Base-by-base conservation (phyloP, 2,113 vertebrate genomes). In the Sinocyclocheilus anophthalmus region DNA sequence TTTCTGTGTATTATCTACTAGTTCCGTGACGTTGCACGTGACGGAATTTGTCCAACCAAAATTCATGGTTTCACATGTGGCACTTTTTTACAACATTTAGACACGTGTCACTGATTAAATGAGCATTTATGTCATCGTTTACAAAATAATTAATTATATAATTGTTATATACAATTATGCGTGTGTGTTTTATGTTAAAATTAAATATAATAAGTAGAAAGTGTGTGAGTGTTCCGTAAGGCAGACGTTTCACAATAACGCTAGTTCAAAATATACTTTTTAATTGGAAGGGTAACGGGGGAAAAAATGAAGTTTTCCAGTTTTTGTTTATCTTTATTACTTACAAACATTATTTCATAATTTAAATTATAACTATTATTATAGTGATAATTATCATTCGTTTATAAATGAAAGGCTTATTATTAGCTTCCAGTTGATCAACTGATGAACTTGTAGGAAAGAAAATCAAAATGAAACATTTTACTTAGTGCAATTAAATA, bases 1-100 rank as follows among this genome's bases (percentile, higher is more conserved):
- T 86, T 85, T 50, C 76, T 72, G 24, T 53, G 33, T 75, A 53
- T 57, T 81, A 59, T 63, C 18, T 53, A 76, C 42, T n/a, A 81
- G 61, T 87, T 87, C 72, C 67, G 37, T 42, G 33, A 85, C 65
- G 12, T 11, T 30, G 69, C 87, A 90, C 57, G 83, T 90, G 83
- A 90, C 69, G 45, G 39, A 14, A 53, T 77, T 77, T 53, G 48
- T 26, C 75, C 48, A 50, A 77, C 42, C 8, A 2, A 2, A 48
- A n/a, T 53, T 76, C 14, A 18, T 26, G 26, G 26, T 77, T 77
- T 77, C 13, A 42, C 3, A 73, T 18, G 7, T 30, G 7, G 30
- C 13, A 73, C 9, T 42, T 42, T 42, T 22, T 73, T 1, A 70
- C 33, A 75, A n/a, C 11, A 24, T 39, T 22, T 39, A 24, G 12